These are phyloP conservation scores for Yponomeuta cagnagella DNA, from an alignment of 2,888 invertebrate genomes.

Conservation along the genomic window DNA sequence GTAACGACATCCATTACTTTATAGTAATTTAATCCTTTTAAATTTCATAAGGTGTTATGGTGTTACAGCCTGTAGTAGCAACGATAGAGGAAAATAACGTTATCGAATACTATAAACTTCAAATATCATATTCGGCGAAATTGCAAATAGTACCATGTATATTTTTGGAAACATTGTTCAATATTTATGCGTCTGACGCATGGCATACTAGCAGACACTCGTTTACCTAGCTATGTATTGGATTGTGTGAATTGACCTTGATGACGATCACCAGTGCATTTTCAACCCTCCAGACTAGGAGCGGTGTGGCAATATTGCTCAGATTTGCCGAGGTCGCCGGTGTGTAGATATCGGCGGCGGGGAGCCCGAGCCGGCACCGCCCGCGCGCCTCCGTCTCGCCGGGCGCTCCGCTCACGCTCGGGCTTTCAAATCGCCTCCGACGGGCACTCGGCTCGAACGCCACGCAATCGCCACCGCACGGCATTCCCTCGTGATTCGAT, in stretches of 20 bases:
- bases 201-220: not conserved
- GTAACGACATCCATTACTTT: slow-evolving; percentile 47
- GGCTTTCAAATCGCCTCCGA: slow-evolving; percentile 74
- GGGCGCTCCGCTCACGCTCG: slow-evolving; percentile 53
- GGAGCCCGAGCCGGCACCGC: slow-evolving; percentile 38
- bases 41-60: too few relatives aligned
- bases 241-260: slow-evolving; percentile 50
- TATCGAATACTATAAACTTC: too few relatives aligned
- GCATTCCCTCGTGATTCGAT: slow-evolving; percentile 50
- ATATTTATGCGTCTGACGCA: not conserved
- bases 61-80: too few relatives aligned
- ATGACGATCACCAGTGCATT: slow-evolving; percentile 54
- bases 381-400: slow-evolving; percentile 60
- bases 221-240: not conserved
- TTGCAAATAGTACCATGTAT: slow-evolving; percentile 5
- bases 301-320: slow-evolving; percentile 12
- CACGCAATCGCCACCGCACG: slow-evolving; percentile 31
- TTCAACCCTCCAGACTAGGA: slow-evolving; percentile 54
- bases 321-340: slow-evolving; percentile 28
- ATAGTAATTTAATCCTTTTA: too few relatives aligned
- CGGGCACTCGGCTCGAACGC: slow-evolving; percentile 71
- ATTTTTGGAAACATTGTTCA: not conserved
- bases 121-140: not conserved
- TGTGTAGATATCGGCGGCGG: slow-evolving; percentile 34
- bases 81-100: too few relatives aligned